These are phyloP conservation scores for Eptatretus burgeri DNA, from an alignment of 2,113 vertebrate species.

Conservation along the genomic window DNA sequence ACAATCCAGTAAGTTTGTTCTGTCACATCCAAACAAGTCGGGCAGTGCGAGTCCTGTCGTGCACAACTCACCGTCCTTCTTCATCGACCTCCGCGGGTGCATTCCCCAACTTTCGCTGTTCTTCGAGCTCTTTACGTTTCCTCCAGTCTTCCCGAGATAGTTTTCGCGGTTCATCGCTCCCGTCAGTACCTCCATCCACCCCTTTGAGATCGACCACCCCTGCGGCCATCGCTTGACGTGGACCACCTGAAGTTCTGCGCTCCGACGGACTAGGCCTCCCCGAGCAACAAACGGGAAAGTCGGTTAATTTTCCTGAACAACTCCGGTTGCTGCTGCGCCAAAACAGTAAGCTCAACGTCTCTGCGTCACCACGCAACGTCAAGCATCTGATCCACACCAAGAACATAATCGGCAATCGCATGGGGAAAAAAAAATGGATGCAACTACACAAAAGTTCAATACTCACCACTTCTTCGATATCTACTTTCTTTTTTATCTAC, in stretches of 20 bases:
- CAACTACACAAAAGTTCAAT: too few relatives aligned
- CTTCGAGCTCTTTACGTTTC: slow-evolving; percentile 88
- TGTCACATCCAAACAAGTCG: background rate
- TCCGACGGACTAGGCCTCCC: background rate
- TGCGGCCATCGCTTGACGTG: background rate
- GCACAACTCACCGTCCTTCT: slow-evolving; percentile 57
- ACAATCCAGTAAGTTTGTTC: too few relatives aligned
- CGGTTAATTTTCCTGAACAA: background rate
- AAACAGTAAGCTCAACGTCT: background rate
- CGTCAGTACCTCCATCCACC: slow-evolving; percentile 29
- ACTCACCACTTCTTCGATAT: too few relatives aligned
- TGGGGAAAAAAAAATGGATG: too few relatives aligned
- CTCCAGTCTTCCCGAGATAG: slow-evolving; percentile 95
- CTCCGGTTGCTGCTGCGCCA: background rate
- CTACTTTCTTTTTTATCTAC: too few relatives aligned
- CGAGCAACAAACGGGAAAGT: background rate
- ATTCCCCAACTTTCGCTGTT: slow-evolving; percentile 78
- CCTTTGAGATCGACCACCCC: background rate
- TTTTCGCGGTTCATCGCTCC: slow-evolving; percentile 76
- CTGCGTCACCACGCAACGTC: background rate
- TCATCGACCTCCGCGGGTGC: slow-evolving; percentile 92
- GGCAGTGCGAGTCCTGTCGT: background rate
- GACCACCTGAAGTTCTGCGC: background rate
- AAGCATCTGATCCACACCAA: too few relatives aligned
- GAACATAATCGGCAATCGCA: too few relatives aligned